Base-by-base conservation (phyloP, 2,888 invertebrate genomes). In the Noctua comes region DNA sequence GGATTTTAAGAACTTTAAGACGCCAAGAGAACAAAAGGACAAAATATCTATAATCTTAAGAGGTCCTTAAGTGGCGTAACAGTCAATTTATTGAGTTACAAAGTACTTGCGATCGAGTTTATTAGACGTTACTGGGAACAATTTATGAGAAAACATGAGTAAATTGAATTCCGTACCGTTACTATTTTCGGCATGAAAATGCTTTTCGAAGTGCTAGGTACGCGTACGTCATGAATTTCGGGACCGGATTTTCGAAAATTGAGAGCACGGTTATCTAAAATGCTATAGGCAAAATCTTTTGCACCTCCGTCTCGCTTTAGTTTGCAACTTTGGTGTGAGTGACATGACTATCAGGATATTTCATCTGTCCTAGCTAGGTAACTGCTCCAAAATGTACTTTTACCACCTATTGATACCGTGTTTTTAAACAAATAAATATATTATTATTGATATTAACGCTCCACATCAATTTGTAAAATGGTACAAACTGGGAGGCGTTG, bases 291-390 rank as follows among this genome's bases (percentile, higher is more conserved):
- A 36, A 73, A 69, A 62, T 76, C 13, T 27, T 31, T 5, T 7
- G 10, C 48, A 70, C 27, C 27, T 31, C 31, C 8, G 54, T 43
- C 1, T 78, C 27, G 11, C 3, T 36, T 51, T 68, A 27, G 27
- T 77, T 86, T 86, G 86, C 84, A 84, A 86, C 86, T 86, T 86
- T 76, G 79, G 72, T 73, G 69, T 27, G 68, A 73, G 71, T 59
- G 72, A 65, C 21, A 48, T 68, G 13, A 2, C 18, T 36, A 57
- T 76, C 7, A 71, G 51, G 27, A 27, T 51, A 76, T 69, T 36
- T n/a, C 24, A 73, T 54, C 46, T 40, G 40, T 68, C 40, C n/a
- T 68, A 40, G 36, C 16, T 64, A 57, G 21, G 18, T 54, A 79
- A 31, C 51, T 62, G 62, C 31, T 31, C 62, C 62, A 18, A 31